A percentile compares a stretch with the other conserved stretches of the same genome.
Evolutionary conservation across 2,888 invertebrate species (phyloP).

Genomic region (Gandaritis pyraliata): DNA sequence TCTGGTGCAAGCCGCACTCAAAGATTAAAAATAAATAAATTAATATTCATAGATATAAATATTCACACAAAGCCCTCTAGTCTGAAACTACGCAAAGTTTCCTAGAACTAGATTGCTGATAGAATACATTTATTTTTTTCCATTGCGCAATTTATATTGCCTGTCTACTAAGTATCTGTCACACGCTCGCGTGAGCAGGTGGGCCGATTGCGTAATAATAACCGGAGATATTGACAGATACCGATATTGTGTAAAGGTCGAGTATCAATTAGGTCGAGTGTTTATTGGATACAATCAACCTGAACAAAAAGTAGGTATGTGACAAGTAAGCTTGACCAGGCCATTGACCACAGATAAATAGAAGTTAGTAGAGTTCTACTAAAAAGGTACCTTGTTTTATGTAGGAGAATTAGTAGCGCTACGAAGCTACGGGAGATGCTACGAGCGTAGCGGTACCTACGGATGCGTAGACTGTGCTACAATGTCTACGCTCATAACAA

Average conservation of each 20-base stretch:
- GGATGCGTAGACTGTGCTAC: neutral
- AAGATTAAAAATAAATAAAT: no score
- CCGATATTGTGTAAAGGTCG: conserved; percentile 23
- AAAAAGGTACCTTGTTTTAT: no score
- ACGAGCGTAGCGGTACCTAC: conserved; percentile 12
- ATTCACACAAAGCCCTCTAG: no score
- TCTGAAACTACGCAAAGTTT: no score
- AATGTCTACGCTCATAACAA: no score
- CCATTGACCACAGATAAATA: no score
- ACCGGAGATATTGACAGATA: conserved; percentile 20
- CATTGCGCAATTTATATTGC: neutral
- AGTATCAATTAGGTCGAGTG: conserved; percentile 22
- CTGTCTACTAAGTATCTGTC: neutral
- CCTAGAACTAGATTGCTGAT: no score
- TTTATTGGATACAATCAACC: conserved; percentile 6
- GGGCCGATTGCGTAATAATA: conserved; percentile 30
- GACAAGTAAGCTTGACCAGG: no score
- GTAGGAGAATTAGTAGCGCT: neutral
- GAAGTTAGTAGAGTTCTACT: no score
- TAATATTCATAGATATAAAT: no score
- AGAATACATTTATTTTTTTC: no score
- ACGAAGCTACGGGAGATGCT: conserved; percentile 1
- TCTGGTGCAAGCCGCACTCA: no score
- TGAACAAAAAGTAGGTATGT: neutral
- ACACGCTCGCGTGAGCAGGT: conserved; percentile 29